Evolutionary conservation across 2,888 invertebrate genomes (phyloP), one percentile per base, ranked within the genome.

Genomic region (Rhogogaster chlorosoma): DNA sequence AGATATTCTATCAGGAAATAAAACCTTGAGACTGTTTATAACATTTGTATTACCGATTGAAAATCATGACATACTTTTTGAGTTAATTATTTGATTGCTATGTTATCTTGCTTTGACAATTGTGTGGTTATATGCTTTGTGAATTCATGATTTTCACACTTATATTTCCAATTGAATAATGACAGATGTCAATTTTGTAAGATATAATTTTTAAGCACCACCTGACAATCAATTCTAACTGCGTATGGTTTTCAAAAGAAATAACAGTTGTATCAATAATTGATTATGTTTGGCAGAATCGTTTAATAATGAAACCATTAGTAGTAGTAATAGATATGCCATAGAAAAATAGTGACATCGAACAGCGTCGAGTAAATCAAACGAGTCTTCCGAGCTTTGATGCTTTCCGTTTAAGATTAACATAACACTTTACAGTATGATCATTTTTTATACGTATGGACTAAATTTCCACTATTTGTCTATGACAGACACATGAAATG

Each of bases 401-500:
- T 15, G 36, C n/a, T 70, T n/a, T 18, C 15, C 9, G n/a, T 36
- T 36, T 70, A 9, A 18, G 38, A 70, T 36, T 70, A 22, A 42
- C 12, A 15, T 67, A 26, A 73, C n/a, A 38, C 42, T 42, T 15
- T 42, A n/a, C 22, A 45, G 73, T 78, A 32, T 32, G 10, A 78
- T 38, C 15, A 49, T 26, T 2, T 29, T 36, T 38, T 36, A 18
- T 18, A 32, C 32, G 15, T 80, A 22, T 61, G n/a, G n/a, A n/a
- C n/a, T 80, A 10, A 77, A 49, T 77, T 77, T 73, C 9, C 36
- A 61, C 61, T 80, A 80, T 80, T 57, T 80, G 18, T 80, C 80
- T 61, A 36, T 80, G 38, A 61, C 80, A 22, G 80, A 80, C 80
- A 80, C 80, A 57, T 80, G 80, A 80, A 80, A 80, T 61, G 80